Conservation (phyloP, 2,113 vertebrate species). For the Cisticola juncidis region DNA sequence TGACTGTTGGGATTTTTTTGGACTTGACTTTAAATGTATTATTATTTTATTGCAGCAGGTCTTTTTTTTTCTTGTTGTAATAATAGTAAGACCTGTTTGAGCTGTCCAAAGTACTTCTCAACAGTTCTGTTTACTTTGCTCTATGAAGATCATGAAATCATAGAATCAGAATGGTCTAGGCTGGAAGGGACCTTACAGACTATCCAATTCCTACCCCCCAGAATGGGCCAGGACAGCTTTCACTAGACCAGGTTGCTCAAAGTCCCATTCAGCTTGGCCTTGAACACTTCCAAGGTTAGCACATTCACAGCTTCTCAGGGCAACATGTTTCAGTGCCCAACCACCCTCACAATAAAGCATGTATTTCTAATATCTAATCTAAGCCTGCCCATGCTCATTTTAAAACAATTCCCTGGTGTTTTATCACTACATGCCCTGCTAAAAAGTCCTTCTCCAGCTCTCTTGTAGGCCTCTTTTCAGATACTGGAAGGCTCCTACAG, state of each 20-base stretch:
- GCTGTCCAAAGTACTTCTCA: neutral
- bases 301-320: neutral
- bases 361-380: neutral
- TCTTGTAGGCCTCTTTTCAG: neutral
- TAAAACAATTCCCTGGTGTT: neutral
- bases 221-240: neutral
- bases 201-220: rapidly evolving
- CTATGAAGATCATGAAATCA: neutral
- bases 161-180: neutral
- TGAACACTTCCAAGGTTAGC: neutral
- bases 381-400: neutral
- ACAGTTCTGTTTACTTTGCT: neutral
- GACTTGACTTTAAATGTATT: neutral
- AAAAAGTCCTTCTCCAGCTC: neutral
- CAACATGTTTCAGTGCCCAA: neutral
- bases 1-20: neutral
- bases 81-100: neutral
- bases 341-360: neutral
- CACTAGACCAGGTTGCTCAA: neutral
- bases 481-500: neutral
- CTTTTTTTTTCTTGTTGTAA: neutral
- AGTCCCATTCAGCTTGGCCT: neutral
- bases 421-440: neutral
- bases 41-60: neutral
- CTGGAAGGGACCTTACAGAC: neutral